These are phyloP conservation scores for Chironomus tentans DNA, from an alignment of 2,888 invertebrate genomes.

Conservation along the genomic window DNA sequence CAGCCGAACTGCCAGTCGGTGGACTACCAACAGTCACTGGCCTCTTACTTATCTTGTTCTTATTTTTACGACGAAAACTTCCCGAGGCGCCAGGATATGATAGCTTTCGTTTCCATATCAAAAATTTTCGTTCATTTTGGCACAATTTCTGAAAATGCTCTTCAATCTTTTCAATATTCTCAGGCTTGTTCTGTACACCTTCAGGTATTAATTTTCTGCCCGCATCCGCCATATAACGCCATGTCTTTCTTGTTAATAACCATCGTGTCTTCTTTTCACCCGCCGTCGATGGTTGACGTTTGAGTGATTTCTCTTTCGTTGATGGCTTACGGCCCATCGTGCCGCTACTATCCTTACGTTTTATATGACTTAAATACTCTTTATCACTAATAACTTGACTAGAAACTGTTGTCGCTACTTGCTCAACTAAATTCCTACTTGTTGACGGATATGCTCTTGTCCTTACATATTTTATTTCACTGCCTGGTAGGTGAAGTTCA, in stretches of 20 bases:
- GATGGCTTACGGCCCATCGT: conserved; percentile 21
- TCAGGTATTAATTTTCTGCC: conserved; percentile 80
- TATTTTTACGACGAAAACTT: conserved; percentile 48
- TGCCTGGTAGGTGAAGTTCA: conserved; percentile 13
- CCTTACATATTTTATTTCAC: conserved; percentile 25
- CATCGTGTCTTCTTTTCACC: conserved; percentile 45
- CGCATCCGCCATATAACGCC: conserved; percentile 89
- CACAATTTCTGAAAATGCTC: conserved; percentile 78
- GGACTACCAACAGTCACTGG: conserved; percentile 36
- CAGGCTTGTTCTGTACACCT: conserved; percentile 58
- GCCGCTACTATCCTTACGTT: background rate
- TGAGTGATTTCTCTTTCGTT: conserved; percentile 6
- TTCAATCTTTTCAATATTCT: conserved; percentile 72
- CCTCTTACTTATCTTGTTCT: conserved; percentile 58
- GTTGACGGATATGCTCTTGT: conserved; percentile 17
- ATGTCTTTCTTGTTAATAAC: conserved; percentile 79
- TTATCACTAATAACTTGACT: conserved; percentile 26
- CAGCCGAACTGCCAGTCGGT: conserved; percentile 50
- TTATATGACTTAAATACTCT: conserved; percentile 24
- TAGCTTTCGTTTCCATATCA: conserved; percentile 67
- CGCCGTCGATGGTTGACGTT: conserved; percentile 10
- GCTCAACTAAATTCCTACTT: conserved; percentile 23
- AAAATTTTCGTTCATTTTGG: conserved; percentile 63
- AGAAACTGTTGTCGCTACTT: conserved; percentile 23
- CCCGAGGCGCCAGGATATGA: conserved; percentile 69